Percentiles rank a stretch among this genome's conserved stretches.
phyloP scores from a whole-genome alignment of 2,113 vertebrate genomes.

The Albula glossodonta region DNA sequence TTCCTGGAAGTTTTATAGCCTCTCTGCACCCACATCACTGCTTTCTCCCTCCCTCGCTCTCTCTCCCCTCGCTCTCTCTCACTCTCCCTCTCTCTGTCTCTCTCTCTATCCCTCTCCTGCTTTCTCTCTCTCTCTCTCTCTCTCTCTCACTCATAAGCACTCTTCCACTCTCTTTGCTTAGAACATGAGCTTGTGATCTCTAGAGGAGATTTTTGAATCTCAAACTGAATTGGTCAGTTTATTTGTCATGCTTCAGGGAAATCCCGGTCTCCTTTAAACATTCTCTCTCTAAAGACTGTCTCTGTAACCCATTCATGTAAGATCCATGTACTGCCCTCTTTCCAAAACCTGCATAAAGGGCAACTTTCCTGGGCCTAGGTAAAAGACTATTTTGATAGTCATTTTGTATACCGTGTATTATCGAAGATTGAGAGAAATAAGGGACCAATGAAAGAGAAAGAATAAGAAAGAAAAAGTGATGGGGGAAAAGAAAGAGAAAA shows the following conservation, averaged over 20 bases:
- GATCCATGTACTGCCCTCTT: too few relatives aligned
- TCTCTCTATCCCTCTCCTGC: background rate
- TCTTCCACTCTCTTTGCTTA: too few relatives aligned
- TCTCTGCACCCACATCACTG: constrained; percentile 20
- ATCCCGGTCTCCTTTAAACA: too few relatives aligned
- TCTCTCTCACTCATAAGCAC: background rate
- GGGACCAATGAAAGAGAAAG: background rate
- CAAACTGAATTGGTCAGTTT: background rate
- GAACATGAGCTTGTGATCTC: too few relatives aligned
- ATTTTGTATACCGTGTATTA: background rate
- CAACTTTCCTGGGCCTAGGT: too few relatives aligned
- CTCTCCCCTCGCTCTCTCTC: constrained; percentile 16
- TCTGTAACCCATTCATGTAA: too few relatives aligned
- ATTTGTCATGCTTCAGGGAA: background rate
- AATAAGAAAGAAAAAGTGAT: background rate
- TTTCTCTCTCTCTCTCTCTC: background rate
- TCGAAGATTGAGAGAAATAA: background rate
- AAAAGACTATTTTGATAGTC: too few relatives aligned
- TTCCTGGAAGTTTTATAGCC: constrained; percentile 41
- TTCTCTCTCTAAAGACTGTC: too few relatives aligned
- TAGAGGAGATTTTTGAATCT: background rate
- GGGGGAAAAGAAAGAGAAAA: background rate
- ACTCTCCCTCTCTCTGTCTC: background rate
- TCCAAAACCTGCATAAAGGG: too few relatives aligned
- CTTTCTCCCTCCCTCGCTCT: constrained; percentile 11